Base-by-base conservation (phyloP, 2,113 vertebrate species). In the Myodes glareolus region DNA sequence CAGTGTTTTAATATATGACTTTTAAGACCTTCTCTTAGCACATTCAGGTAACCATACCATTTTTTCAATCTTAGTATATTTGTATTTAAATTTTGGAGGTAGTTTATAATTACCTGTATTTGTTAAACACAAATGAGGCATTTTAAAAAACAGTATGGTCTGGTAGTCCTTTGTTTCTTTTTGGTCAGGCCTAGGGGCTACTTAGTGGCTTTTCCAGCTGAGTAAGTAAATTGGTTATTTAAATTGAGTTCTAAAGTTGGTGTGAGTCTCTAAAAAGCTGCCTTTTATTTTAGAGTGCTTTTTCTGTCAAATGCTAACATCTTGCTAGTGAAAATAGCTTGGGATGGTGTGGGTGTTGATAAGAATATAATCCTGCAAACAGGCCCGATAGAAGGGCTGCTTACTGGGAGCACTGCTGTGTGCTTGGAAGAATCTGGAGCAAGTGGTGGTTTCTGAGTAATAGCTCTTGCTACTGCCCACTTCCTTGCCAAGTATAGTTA, bases 281-380 rank as follows among this genome's bases (percentile, higher is more conserved):
- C 33, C 77, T 96, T 92, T 97, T 88, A 92, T 94, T 96, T 97
- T 82, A 91, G 89, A 92, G 42, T 90, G n/a, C 39, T 76, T 97
- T 96, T 96, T 95, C n/a, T 97, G 36, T 94, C 88, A 65, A 42
- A 72, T 95, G 45, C 61, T 94, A 84, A 94, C 85, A 81, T 97
- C 68, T 96, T 80, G 81, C 31, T 87, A 67, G 68, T 95, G 90
- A 91, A 77, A 39, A 91, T 86, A 76, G 81, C 67, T 39, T 93
- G 84, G 77, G 82, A 45, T 93, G 73, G 47, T 93, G 78, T 81
- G 82, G 67, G 90, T 94, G 75, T 91, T 89, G 72, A 75, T 78
- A 84, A 61, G 88, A 78, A 61, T 73, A 63, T 80, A 78, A 55
- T 75, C 7, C 2, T 96, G 67, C 70, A 88, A 33, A 36, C 76